Evolutionary conservation across 2,888 invertebrate genomes (phyloP).

Genomic region (Lepidocyrtinus sp.): DNA sequence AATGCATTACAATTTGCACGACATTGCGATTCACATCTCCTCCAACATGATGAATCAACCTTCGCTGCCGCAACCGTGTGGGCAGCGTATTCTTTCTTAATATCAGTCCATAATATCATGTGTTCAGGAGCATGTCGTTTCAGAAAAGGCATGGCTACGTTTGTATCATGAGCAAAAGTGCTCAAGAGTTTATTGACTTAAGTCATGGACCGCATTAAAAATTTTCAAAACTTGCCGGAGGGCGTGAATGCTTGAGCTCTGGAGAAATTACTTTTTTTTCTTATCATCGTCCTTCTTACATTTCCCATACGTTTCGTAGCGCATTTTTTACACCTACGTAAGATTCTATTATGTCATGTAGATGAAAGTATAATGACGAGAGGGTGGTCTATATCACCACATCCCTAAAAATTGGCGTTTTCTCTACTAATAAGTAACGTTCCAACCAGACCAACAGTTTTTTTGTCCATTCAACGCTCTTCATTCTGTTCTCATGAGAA

Average conservation of each 20-base stretch:
- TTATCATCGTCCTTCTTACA: constrained; percentile 35
- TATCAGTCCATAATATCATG: constrained; percentile 12
- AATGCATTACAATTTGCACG: constrained; percentile 53
- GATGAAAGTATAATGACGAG: constrained; percentile 4
- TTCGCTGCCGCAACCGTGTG: constrained; percentile 42
- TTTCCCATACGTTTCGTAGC: constrained; percentile 47
- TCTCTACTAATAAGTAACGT: constrained; percentile 17
- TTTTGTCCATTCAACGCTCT: constrained; percentile 14
- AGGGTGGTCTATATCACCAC: constrained; percentile 20
- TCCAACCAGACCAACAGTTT: constrained; percentile 16
- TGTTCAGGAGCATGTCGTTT: constrained; percentile 14
- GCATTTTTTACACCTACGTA: constrained; percentile 44
- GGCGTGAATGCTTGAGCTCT: constrained; percentile 52
- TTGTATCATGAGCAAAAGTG: constrained; percentile 15
- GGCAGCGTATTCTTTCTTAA: constrained; percentile 44
- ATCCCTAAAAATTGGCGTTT: constrained; percentile 17
- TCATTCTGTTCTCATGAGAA: neutral
- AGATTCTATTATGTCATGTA: constrained; percentile 25
- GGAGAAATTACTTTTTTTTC: constrained; percentile 56
- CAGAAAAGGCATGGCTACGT: constrained; percentile 7
- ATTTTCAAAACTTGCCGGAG: constrained; percentile 47
- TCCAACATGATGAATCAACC: constrained; percentile 30
- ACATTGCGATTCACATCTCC: constrained; percentile 38
- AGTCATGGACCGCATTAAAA: constrained; percentile 59
- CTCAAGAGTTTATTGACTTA: constrained; percentile 55